Conservation (phyloP, 1,140 invertebrate species). For the Steinernema feltiae region DNA sequence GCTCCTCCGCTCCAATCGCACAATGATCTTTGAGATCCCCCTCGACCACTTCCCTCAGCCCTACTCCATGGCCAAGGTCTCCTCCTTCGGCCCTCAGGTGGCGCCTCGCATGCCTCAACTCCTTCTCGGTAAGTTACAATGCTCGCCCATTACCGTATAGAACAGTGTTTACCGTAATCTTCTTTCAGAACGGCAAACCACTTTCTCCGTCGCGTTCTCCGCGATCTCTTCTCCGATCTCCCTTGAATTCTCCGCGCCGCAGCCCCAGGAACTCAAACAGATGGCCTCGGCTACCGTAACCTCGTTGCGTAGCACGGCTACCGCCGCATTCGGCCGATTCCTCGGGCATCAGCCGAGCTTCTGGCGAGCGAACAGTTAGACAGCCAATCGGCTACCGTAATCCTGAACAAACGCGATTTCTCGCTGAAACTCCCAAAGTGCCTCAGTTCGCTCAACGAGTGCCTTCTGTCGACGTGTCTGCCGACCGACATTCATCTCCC, state of each 20-base stretch:
- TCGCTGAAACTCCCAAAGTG: background rate
- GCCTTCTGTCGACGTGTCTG: background rate
- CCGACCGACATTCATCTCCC: background rate
- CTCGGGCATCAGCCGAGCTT: background rate
- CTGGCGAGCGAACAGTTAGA: background rate
- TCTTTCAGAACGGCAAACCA: background rate
- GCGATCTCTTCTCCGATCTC: background rate
- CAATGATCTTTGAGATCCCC: conserved; percentile 5
- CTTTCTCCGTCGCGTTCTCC: background rate
- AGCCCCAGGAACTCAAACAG: background rate
- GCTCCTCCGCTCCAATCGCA: background rate
- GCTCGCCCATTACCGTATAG: background rate
- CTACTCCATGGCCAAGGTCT: background rate
- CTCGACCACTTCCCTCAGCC: conserved; percentile 4
- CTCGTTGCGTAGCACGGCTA: background rate
- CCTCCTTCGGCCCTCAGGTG: background rate
- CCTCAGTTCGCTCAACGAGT: background rate
- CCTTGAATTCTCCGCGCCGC: background rate
- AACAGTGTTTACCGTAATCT: background rate
- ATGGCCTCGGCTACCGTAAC: background rate
- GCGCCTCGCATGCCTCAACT: background rate
- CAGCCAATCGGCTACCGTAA: background rate
- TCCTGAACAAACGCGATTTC: background rate
- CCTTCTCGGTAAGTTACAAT: background rate
- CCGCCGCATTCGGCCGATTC: background rate